phyloP scores from a whole-genome alignment of 2,888 invertebrate genomes.

The Nemotelus nigrinus region DNA sequence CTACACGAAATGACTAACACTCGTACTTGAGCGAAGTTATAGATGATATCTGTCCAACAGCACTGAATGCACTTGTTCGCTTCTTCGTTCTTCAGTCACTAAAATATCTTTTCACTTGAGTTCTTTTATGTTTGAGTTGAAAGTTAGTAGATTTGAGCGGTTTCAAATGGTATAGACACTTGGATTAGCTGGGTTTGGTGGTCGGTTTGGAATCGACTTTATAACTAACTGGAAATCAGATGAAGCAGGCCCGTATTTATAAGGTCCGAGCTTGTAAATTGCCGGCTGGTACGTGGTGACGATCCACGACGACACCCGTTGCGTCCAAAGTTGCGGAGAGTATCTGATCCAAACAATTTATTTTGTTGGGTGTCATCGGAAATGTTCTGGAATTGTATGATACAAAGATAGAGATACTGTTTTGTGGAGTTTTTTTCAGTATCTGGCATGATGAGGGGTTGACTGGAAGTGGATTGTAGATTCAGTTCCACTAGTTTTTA shows the following conservation, averaged over 20 bases:
- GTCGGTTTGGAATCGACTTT: constrained; percentile 33
- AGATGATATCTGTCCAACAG: neutral
- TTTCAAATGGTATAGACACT: neutral
- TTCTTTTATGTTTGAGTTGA: neutral
- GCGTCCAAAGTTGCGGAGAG: constrained; percentile 37
- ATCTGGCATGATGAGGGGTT: constrained; percentile 3
- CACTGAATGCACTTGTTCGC: neutral
- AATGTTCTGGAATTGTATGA: constrained; percentile 12
- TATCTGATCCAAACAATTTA: neutral
- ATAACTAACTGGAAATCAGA: constrained; percentile 7
- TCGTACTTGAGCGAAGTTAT: neutral
- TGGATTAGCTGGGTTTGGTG: neutral
- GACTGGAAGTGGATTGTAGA: too few relatives aligned
- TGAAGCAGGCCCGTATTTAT: constrained; percentile 28
- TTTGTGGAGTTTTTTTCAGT: neutral
- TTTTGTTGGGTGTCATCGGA: neutral
- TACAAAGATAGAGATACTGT: neutral
- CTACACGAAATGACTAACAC: neutral
- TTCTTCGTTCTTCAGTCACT: neutral
- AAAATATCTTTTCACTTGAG: constrained; percentile 32
- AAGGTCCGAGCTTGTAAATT: neutral
- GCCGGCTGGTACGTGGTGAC: neutral
- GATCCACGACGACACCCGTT: neutral
- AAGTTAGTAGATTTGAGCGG: neutral
- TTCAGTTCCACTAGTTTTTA: too few relatives aligned